Evolutionary conservation across 2,797 vertebrate genomes (phyloP).

Genomic region (Sebastes wilsoni): DNA sequence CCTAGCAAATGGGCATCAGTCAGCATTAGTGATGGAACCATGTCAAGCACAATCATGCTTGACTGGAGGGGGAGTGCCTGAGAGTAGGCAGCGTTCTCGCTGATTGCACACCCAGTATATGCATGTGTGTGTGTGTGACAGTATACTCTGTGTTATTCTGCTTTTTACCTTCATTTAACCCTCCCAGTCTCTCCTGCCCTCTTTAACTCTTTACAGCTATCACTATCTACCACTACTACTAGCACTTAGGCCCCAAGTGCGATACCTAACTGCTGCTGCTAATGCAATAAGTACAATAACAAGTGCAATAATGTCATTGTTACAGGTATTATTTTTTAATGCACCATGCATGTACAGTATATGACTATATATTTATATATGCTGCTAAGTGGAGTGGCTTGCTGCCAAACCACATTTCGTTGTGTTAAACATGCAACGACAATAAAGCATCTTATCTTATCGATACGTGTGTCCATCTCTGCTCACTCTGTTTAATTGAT

Average conservation of each 20-base stretch:
- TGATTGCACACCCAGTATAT: constrained; percentile 56
- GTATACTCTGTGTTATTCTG: background rate
- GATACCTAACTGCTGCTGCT: background rate
- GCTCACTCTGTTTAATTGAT: background rate
- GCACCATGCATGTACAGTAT: background rate
- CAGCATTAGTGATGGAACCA: constrained; percentile 82
- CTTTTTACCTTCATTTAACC: constrained; percentile 54
- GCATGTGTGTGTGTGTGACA: constrained; percentile 11
- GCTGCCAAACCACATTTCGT: background rate
- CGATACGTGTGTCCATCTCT: constrained; percentile 20
- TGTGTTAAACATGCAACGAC: background rate
- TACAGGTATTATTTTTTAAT: background rate
- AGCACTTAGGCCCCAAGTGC: background rate
- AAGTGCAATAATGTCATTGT: background rate
- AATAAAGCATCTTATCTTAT: background rate
- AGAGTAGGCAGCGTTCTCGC: constrained; percentile 60
- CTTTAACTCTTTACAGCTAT: constrained; percentile 30
- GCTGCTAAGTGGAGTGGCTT: background rate
- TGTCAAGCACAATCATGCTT: constrained; percentile 77
- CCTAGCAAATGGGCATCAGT: constrained; percentile 79
- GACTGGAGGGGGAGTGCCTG: constrained; percentile 67
- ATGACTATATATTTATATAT: background rate
- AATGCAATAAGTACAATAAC: background rate
- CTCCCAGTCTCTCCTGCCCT: constrained; percentile 1
- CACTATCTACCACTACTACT: background rate